phyloP scores from a whole-genome alignment of 2,888 invertebrate species.

The Gerris lacustris region DNA sequence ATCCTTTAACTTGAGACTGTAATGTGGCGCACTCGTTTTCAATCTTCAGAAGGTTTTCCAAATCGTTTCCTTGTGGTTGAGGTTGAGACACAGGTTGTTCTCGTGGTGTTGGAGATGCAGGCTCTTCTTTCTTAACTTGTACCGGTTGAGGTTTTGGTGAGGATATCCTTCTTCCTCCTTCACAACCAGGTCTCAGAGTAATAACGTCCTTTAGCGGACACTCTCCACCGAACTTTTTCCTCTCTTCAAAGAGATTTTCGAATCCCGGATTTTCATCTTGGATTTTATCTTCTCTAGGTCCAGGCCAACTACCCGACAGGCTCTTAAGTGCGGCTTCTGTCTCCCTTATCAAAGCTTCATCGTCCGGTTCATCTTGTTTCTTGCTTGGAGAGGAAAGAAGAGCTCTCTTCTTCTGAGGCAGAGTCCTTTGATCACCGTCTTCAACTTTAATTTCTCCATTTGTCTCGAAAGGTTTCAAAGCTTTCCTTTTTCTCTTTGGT shows the following conservation, averaged over 20 bases:
- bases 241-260: slow-evolving; percentile 74
- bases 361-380: slow-evolving; percentile 49
- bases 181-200: slow-evolving; percentile 40
- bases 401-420: slow-evolving; percentile 50
- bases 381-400: slow-evolving; percentile 33
- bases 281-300: slow-evolving; percentile 50
- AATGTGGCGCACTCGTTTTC: slow-evolving; percentile 42
- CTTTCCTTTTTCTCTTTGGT: slow-evolving; percentile 12
- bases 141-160: slow-evolving; percentile 5
- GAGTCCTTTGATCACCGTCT: slow-evolving; percentile 26
- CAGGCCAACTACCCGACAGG: slow-evolving; percentile 75
- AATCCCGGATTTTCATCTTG: slow-evolving; percentile 64
- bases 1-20: slow-evolving; percentile 37
- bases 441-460: slow-evolving; percentile 7
- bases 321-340: slow-evolving; percentile 78
- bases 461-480: not conserved
- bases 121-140: slow-evolving; percentile 19
- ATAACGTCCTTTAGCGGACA: slow-evolving; percentile 56
- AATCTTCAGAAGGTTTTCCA: slow-evolving; percentile 40
- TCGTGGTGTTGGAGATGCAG: slow-evolving; percentile 52
- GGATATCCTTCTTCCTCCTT: slow-evolving; percentile 19
- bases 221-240: slow-evolving; percentile 45
- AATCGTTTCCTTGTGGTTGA: slow-evolving; percentile 33
- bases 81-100: slow-evolving; percentile 39
- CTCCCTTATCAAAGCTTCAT: slow-evolving; percentile 72